Conservation (phyloP, 2,888 invertebrate species). For the Agrochola circellaris region DNA sequence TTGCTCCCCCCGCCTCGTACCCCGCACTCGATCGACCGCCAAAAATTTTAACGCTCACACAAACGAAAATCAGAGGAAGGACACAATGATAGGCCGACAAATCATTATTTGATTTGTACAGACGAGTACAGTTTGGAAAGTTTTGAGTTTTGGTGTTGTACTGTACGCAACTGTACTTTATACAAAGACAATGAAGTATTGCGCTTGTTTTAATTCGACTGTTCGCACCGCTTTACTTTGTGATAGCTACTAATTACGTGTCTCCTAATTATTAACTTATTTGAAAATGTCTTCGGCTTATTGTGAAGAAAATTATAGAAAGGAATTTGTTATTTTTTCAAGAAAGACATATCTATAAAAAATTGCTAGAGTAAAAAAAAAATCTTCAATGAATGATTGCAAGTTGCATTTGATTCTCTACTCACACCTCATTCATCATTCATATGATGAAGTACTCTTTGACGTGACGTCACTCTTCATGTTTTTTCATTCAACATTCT, state of each 20-base stretch:
- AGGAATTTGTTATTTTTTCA: too few species aligned
- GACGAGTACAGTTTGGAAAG: conserved; percentile 34
- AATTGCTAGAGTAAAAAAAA: not conserved
- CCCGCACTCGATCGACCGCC: conserved; percentile 87
- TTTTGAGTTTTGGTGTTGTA: conserved; percentile 14
- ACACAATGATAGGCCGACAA: conserved; percentile 60
- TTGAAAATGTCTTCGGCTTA: not conserved
- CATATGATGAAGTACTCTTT: conserved; percentile 23
- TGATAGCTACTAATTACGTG: not conserved
- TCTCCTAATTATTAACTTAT: too few species aligned
- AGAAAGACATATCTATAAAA: not conserved
- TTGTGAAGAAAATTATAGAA: too few species aligned
- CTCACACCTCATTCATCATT: conserved; percentile 39
- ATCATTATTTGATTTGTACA: conserved; percentile 60
- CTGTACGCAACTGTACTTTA: conserved; percentile 9
- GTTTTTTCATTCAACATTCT: conserved; percentile 41
- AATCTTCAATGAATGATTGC: conserved; percentile 1
- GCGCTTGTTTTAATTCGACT: not conserved
- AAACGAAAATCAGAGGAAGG: conserved; percentile 74
- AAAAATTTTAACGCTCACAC: conserved; percentile 85
- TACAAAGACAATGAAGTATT: not conserved
- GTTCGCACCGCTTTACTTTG: not conserved
- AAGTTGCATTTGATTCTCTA: conserved; percentile 11
- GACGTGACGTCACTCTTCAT: conserved; percentile 22
- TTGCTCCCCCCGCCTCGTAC: conserved; percentile 61